Conservation (phyloP, 2,888 invertebrate genomes). For the Eucriotettix oculatus region DNA sequence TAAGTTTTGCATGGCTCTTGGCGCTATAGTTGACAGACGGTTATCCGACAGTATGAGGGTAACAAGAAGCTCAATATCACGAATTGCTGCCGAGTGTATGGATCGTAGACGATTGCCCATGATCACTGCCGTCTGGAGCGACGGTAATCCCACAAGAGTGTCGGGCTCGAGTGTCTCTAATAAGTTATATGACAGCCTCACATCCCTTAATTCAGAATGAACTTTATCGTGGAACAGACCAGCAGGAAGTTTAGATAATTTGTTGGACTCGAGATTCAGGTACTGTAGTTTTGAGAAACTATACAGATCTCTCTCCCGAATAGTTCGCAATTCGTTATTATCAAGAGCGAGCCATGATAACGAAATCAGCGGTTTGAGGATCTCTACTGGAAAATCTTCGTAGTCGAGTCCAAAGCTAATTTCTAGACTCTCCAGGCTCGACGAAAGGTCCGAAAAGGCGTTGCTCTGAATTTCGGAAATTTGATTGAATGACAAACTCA, state of each 20-base stretch:
- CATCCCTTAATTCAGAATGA: slow-evolving; percentile 56
- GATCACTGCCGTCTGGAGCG: slow-evolving; percentile 19
- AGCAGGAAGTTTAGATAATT: slow-evolving; percentile 18
- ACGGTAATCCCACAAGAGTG: slow-evolving; percentile 19
- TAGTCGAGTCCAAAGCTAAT: slow-evolving; percentile 20
- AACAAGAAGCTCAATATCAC: slow-evolving; percentile 21
- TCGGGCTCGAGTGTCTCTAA: slow-evolving; percentile 43
- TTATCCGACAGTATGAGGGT: slow-evolving; percentile 26
- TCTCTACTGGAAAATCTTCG: slow-evolving; percentile 16
- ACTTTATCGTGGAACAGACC: slow-evolving; percentile 49
- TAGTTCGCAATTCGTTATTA: slow-evolving; percentile 19
- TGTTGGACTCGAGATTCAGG: slow-evolving; percentile 24
- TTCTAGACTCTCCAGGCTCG: slow-evolving; percentile 22
- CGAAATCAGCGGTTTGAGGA: slow-evolving; percentile 19
- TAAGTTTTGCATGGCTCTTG: slow-evolving; percentile 22
- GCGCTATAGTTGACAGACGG: slow-evolving; percentile 20
- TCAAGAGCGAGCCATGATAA: slow-evolving; percentile 23
- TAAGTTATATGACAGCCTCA: slow-evolving; percentile 69
- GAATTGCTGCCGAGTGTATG: slow-evolving; percentile 20
- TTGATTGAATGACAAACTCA: slow-evolving; percentile 28
- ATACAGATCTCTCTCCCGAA: slow-evolving; percentile 17
- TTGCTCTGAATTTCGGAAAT: slow-evolving; percentile 24
- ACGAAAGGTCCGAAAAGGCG: slow-evolving; percentile 20
- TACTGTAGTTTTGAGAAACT: slow-evolving; percentile 19
- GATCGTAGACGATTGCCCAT: slow-evolving; percentile 17